phyloP scores from a whole-genome alignment of 2,113 vertebrate genomes.

The Lethenteron camtschaticum region DNA sequence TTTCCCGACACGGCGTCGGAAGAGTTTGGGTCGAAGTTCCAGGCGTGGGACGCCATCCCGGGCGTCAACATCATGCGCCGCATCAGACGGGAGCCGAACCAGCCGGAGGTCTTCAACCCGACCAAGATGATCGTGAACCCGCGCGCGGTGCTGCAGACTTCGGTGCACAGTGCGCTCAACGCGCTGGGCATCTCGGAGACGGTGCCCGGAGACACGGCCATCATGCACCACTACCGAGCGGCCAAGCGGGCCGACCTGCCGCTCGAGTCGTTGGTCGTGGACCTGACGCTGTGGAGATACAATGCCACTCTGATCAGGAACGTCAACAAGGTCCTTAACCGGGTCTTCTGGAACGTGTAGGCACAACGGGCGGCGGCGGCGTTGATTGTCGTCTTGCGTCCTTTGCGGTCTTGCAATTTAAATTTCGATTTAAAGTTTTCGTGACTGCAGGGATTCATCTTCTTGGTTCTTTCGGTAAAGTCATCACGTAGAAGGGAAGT shows the following conservation, averaged over 20 bases:
- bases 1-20: too few relatives aligned
- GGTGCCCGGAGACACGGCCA: constrained; percentile 16
- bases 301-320: constrained; percentile 15
- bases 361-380: too few relatives aligned
- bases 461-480: too few relatives aligned
- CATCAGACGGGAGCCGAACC: constrained; percentile 11
- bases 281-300: constrained; percentile 16
- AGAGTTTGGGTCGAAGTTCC: too few relatives aligned
- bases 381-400: too few relatives aligned
- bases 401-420: too few relatives aligned
- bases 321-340: constrained; percentile 16
- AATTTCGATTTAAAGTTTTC: too few relatives aligned
- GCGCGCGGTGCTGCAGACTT: constrained; percentile 11
- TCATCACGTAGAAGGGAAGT: too few relatives aligned
- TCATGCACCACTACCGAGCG: constrained; percentile 18
- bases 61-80: constrained; percentile 10
- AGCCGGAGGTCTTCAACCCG: constrained; percentile 10
- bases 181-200: constrained; percentile 9
- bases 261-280: constrained; percentile 15
- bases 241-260: constrained; percentile 14
- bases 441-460: too few relatives aligned
- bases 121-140: constrained; percentile 23
- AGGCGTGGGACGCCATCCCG: too few relatives aligned
- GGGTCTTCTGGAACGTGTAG: background rate
- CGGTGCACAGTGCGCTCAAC: constrained; percentile 16